Conservation (phyloP, 2,888 invertebrate genomes). For the Idaea aversata region DNA sequence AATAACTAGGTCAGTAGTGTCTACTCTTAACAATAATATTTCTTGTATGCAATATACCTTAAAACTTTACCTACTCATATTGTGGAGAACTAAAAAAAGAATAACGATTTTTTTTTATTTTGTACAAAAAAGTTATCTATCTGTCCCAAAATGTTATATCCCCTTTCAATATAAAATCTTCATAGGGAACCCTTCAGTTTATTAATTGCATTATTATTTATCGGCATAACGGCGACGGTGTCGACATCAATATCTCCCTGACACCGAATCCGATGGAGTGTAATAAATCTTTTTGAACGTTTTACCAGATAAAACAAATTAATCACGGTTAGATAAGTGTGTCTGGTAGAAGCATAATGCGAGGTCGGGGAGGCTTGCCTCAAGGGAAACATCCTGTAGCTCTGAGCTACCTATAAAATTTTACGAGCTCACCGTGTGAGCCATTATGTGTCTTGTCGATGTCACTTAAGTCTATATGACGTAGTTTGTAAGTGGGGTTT, state of each 20-base stretch:
- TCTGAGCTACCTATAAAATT: conserved; percentile 67
- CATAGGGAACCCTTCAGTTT: not conserved
- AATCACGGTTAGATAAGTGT: conserved; percentile 71
- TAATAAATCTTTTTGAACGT: conserved; percentile 49
- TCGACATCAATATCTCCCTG: conserved; percentile 31
- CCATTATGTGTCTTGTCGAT: conserved; percentile 67
- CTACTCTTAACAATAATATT: no score
- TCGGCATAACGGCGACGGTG: conserved; percentile 18
- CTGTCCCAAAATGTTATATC: not conserved
- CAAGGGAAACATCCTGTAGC: conserved; percentile 57
- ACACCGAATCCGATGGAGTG: conserved; percentile 37
- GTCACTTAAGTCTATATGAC: conserved; percentile 59
- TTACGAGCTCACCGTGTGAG: conserved; percentile 70
- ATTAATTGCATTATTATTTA: conserved; percentile 6
- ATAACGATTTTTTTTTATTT: no score
- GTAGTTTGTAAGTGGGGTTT: conserved; percentile 55
- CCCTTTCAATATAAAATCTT: not conserved
- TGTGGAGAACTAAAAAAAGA: no score
- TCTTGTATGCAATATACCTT: no score
- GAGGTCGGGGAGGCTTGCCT: conserved; percentile 49
- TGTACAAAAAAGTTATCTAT: no score
- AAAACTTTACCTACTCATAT: no score
- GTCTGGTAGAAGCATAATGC: conserved; percentile 56
- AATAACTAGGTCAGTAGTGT: no score
- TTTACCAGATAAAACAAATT: conserved; percentile 65